Conservation (phyloP, 2,888 invertebrate species). For the Horisme vitalbata region DNA sequence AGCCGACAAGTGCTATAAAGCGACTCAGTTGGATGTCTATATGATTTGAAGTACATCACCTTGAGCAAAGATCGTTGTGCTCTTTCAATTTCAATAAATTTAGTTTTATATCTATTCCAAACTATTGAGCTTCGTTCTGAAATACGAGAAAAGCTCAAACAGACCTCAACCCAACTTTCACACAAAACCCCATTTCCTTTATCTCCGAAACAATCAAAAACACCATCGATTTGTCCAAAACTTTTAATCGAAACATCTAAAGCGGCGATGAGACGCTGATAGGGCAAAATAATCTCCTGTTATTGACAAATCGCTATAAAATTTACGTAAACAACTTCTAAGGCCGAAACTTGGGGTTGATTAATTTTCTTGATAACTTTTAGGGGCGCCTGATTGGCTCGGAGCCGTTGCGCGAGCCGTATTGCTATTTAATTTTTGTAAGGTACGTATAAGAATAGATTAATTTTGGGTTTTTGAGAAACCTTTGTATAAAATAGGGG, state of each 20-base stretch:
- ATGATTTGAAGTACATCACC: too few species aligned
- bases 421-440: conserved; percentile 12
- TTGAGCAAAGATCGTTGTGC: too few species aligned
- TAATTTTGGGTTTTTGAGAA: too few species aligned
- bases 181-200: conserved; percentile 2
- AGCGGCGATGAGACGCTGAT: conserved; percentile 17
- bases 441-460: neutral
- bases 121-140: too few species aligned
- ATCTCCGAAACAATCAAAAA: conserved; percentile 25
- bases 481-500: too few species aligned
- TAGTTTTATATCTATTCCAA: too few species aligned
- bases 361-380: conserved; percentile 33
- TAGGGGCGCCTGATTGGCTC: conserved; percentile 8
- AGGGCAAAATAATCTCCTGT: conserved; percentile 22
- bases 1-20: too few species aligned
- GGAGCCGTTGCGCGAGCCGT: neutral
- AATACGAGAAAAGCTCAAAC: too few species aligned
- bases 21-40: too few species aligned
- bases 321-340: conserved; percentile 30
- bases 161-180: too few species aligned
- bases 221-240: conserved; percentile 38
- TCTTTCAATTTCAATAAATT: too few species aligned
- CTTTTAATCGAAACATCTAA: conserved; percentile 43
- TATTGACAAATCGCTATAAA: conserved; percentile 43
- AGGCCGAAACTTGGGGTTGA: conserved; percentile 32